Base-by-base conservation (phyloP, 2,888 invertebrate species). In the Rambutsinella grinnellia region DNA sequence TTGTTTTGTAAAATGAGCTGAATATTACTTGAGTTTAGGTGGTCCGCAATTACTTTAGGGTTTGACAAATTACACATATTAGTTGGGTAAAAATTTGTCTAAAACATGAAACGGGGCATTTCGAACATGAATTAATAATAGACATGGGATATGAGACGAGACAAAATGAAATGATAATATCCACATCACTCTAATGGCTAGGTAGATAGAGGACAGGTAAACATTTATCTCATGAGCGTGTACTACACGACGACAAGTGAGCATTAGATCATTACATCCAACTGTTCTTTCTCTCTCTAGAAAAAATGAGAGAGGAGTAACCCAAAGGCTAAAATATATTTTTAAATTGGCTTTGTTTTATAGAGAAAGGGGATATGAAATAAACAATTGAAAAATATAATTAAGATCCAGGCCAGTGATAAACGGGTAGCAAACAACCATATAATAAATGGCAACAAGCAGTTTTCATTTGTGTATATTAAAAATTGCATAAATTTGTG, bases 361-460 rank as follows among this genome's bases (percentile, higher is more conserved):
- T 13, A 49, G 27, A 26, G 24, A 46, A 47, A 57, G 47, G 17
- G 24, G 47, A 51, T n/a, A 51, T 21, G 21, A 21, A 58, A 62
- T 67, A 71, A 76, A 76, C 76, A 76, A 76, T 76, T 76, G 76
- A 69, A 76, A 76, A 76, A 76, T 69, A 76, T 76, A 76, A 76
- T 76, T 76, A 76, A 76, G 76, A 76, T 76, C 57, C 68, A 63
- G 75, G 61, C 56, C 57, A 69, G 51, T 54, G 75, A 75, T 75
- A 68, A 21, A 54, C 56, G 54, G 26, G 2, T 17, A 15, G 3
- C 49, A 2, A 27, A 44, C 67, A 62, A 75, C 36, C 44, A 61
- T 68, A 62, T 69, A 76, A 69, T 76, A 69, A 69, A 61, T 63
- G 28, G 76, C 44, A 69, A 69, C 76, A 76, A 76, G 69, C 69